Evolutionary conservation across 2,113 vertebrate species (phyloP), one percentile per base, ranked within the genome.

Genomic region (Rhagologus leucostigma): DNA sequence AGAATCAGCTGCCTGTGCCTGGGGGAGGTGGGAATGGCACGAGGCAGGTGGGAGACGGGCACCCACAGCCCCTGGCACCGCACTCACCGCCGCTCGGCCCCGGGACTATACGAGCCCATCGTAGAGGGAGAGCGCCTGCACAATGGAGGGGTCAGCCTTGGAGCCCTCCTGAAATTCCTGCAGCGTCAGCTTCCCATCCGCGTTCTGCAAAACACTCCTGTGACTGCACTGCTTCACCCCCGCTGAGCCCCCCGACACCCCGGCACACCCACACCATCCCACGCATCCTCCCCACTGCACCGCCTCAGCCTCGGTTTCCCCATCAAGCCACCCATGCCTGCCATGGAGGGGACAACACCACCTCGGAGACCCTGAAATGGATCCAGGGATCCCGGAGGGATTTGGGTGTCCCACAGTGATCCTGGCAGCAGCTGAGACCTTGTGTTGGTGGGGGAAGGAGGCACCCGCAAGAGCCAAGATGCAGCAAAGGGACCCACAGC

Each of bases 121-220:
- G 32, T 99, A 99, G 93, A 99, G 99, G 32, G 99, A 99, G 65
- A 99, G 98, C 0, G 99, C 99, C 98, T 99, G 99, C 93, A 99
- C 99, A 5, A 99, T 99, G 93, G 99, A 99, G 29, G 99, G 99
- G 95, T 99, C 99, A 0, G 99, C 99, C 97, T 99, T 99, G 78
- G 99, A 99, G 33, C 99, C 99, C 95, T 99, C 99, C 98, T 99
- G 99, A 55, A 99, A 99, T 46, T 99, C 99, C 97, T 99, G 99
- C 97, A 99, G 98, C 6, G 99, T 99, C 97, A 99, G 98, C 97
- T 99, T 99, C 89, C 99, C 99, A 0, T 99, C 99, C 0, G 99
- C 98, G 3, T 99, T 99, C 99, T 99, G 98, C 10, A 93, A 95
- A 71, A 89, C 77, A 90, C 42, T 23, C 50, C 29, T 1, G 16